Percentiles rank a stretch among this genome's conserved stretches.
Conservation (phyloP, 92 coral and sea anemone species). For the Phymanthus crucifer region DNA sequence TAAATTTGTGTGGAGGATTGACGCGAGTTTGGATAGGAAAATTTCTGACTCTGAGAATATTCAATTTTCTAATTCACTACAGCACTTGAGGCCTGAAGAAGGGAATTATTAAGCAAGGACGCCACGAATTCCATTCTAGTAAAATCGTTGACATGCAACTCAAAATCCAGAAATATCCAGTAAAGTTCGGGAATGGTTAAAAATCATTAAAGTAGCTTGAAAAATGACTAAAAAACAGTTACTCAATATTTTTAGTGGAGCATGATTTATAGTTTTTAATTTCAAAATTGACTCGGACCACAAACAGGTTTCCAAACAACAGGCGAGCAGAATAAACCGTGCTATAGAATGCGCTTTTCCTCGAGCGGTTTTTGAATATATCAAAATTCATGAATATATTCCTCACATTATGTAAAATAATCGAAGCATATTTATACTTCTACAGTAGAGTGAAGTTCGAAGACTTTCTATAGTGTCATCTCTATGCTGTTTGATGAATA, state of each 20-base stretch:
- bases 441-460: not conserved
- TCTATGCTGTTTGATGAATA: not conserved
- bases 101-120: not conserved
- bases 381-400: conserved; percentile 62
- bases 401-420: conserved; percentile 63
- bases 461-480: not conserved
- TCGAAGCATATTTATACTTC: conserved; percentile 27
- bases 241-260: not conserved
- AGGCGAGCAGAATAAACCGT: not conserved
- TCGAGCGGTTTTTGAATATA: not conserved
- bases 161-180: not conserved
- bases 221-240: not conserved
- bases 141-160: conserved; percentile 13
- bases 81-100: not conserved
- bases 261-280: not conserved
- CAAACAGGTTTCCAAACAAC: conserved; percentile 13
- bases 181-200: not conserved
- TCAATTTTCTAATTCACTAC: not conserved
- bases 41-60: not conserved
- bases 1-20: conserved; percentile 14
- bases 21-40: not conserved
- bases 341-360: conserved; percentile 30
- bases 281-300: not conserved
- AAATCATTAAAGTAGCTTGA: not conserved
- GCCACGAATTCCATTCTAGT: conserved; percentile 9